These are phyloP conservation scores for Podarcis siculus DNA, from an alignment of 2,797 vertebrate species.

Conservation along the genomic window DNA sequence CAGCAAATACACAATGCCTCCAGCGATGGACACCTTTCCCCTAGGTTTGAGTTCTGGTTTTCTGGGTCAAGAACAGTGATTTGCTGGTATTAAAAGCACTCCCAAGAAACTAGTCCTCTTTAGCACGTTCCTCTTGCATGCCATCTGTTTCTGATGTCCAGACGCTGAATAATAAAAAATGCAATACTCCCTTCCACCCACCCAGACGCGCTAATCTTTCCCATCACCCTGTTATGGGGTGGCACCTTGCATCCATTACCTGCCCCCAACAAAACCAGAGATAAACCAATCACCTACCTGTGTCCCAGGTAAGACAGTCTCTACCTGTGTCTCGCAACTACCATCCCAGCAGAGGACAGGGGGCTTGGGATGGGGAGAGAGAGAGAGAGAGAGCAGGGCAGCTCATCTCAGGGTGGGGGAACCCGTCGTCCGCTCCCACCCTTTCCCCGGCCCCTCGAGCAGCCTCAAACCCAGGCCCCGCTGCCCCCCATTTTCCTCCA, in stretches of 20 bases:
- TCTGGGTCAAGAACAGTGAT: not conserved
- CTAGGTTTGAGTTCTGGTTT: not conserved
- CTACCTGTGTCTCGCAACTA: fast-evolving
- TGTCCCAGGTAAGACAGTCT: not conserved
- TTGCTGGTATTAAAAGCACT: not conserved
- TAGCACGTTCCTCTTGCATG: not conserved
- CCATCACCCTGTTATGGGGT: not conserved
- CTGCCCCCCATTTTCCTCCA: not conserved
- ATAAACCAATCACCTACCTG: not conserved
- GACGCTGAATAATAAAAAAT: not conserved
- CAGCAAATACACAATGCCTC: not conserved
- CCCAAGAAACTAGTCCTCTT: not conserved
- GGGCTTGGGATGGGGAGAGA: not conserved
- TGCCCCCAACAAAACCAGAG: not conserved
- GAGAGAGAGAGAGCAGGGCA: not conserved
- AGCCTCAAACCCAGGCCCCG: not conserved
- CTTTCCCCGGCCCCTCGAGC: not conserved
- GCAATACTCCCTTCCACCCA: not conserved
- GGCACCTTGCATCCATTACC: not conserved
- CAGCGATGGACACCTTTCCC: not conserved
- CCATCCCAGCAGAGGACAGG: not conserved
- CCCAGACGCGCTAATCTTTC: not conserved
- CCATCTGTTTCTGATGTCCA: not conserved
- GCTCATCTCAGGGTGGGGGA: not conserved
- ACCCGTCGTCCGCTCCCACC: fast-evolving